phyloP scores from a whole-genome alignment of 37 sponge, comb jelly and placozoan genomes.

The Geodia barretti region DNA sequence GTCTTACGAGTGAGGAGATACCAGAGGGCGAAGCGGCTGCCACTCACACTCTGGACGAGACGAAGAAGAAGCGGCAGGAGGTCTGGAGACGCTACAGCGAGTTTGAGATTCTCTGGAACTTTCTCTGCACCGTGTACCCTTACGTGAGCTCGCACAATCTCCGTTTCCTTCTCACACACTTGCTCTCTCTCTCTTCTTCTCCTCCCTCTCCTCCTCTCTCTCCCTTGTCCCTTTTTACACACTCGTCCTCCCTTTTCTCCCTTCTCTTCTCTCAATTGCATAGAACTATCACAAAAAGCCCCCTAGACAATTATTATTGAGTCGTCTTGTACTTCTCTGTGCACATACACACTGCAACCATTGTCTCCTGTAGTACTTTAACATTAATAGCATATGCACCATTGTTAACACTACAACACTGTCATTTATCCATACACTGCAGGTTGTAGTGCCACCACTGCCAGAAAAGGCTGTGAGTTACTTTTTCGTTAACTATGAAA shows the following conservation, averaged over 20 bases:
- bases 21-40: not conserved
- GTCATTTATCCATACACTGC: no score
- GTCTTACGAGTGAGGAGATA: not conserved
- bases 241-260: not conserved
- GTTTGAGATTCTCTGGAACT: constrained; percentile 75
- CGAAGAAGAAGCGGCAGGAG: constrained; percentile 33
- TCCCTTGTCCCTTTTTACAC: no score
- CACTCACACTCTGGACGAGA: not conserved
- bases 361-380: no score
- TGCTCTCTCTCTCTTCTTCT: not conserved
- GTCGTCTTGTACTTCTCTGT: no score
- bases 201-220: not conserved
- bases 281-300: no score
- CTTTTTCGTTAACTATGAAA: no score
- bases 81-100: constrained; percentile 86
- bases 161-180: not conserved
- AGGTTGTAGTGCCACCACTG: constrained; percentile 71
- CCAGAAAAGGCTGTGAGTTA: constrained; percentile 74
- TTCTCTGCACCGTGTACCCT: constrained; percentile 64
- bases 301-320: no score
- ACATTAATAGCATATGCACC: no score
- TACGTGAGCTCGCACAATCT: constrained; percentile 37
- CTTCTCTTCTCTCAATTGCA: no score
- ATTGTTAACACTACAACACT: no score
- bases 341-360: not conserved